Conservation (phyloP, 2,113 vertebrate species). For the Pao palembangensis region DNA sequence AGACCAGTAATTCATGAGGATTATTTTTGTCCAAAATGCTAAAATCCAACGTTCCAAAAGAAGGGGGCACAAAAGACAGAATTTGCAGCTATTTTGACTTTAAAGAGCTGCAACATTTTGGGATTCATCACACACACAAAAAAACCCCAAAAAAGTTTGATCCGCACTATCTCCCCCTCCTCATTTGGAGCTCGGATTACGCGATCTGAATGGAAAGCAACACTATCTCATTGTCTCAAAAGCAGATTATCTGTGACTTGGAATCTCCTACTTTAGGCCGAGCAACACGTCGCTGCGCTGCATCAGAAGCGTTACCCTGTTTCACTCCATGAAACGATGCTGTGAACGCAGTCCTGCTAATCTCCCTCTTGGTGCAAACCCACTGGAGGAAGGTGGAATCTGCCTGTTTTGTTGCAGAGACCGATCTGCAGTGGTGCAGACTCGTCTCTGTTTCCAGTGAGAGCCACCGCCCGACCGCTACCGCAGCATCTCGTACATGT, state of each 20-base stretch:
- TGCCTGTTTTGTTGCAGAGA: slow-evolving; percentile 38
- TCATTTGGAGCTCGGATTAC: slow-evolving; percentile 60
- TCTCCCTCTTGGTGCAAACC: slow-evolving; percentile 47
- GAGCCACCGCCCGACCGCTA: no score
- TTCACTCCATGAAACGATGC: slow-evolving; percentile 46
- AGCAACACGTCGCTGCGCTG: slow-evolving; percentile 51
- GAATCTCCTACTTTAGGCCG: slow-evolving; percentile 63
- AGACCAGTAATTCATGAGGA: slow-evolving; percentile 34
- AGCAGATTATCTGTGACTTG: slow-evolving; percentile 70
- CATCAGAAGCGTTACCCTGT: slow-evolving; percentile 37
- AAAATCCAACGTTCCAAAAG: slow-evolving; percentile 49
- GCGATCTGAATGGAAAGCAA: slow-evolving; percentile 60
- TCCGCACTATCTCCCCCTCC: slow-evolving; percentile 47
- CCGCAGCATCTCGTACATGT: no score
- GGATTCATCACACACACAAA: slow-evolving; percentile 30
- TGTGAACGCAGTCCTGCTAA: slow-evolving; percentile 50
- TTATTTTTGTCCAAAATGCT: slow-evolving; percentile 42
- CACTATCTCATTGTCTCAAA: slow-evolving; percentile 67
- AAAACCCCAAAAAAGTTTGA: slow-evolving; percentile 43
- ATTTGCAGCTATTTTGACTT: slow-evolving; percentile 48
- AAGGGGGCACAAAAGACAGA: slow-evolving; percentile 39
- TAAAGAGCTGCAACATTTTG: slow-evolving; percentile 53
- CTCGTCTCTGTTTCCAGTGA: slow-evolving; percentile 12
- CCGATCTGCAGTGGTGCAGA: slow-evolving; percentile 17
- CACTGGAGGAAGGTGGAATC: slow-evolving; percentile 54